Base-by-base conservation (phyloP, 2,888 invertebrate species). In the Calliscelio sp. region DNA sequence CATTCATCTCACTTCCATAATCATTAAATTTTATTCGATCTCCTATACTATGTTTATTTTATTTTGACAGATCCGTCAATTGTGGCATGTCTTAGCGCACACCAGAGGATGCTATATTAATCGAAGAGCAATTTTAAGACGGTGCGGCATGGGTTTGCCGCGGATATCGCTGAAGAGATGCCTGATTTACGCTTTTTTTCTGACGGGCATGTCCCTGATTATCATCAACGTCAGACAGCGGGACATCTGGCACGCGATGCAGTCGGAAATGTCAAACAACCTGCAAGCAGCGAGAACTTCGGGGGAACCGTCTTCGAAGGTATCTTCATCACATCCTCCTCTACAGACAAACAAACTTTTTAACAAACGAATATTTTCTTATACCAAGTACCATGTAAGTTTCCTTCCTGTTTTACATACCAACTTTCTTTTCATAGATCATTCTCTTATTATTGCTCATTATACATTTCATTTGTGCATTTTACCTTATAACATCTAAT, bases 121-220 rank as follows among this genome's bases (percentile, higher is more conserved):
- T 75, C 44, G 65, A 61, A 63, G 51, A 53, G 49, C 65, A 51
- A 79, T 61, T 16, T 63, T 38, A 84, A 79, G 75, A 59, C 81
- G 57, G 66, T 65, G 77, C 90, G 91, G 91, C 88, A 94, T 94
- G 94, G 93, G 94, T 92, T 93, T 94, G 90, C 94, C 94, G 87
- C 94, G 95, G 91, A 93, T 95, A 88, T 95, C 95, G 81, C 90
- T 94, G 84, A 95, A 94, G 88, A 94, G 94, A 91, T 94, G 94
- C 90, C 94, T 95, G 92, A 93, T 95, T 89, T 94, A 94, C 89
- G 93, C 94, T 81, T 92, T 94, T 86, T 93, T 94, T 88, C 92
- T 94, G 88, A 94, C 94, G 75, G 93, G 94, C 63, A 91, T 94
- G 88, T 90, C 95, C 73, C 93, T 95, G 88, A 94, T 95, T 88